Conservation (phyloP, 1,140 invertebrate genomes). For the Drosophila takahashii region DNA sequence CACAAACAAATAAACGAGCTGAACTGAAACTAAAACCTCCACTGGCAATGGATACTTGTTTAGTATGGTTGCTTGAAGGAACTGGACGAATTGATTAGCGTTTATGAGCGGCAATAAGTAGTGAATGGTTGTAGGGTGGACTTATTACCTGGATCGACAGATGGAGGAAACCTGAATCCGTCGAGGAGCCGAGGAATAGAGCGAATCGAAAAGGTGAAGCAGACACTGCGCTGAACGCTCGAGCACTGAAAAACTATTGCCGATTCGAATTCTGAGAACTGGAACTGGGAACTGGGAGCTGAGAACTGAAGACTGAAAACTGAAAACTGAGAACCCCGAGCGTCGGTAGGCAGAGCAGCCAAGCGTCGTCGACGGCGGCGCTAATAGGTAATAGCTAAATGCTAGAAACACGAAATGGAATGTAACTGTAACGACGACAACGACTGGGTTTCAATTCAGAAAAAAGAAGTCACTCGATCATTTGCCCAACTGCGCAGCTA, state of each 20-base stretch:
- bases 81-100: constrained; percentile 1
- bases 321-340: constrained; percentile 23
- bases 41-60: neutral
- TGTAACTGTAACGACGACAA: constrained; percentile 51
- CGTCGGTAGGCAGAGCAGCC: constrained; percentile 22
- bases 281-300: neutral
- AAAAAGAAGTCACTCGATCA: constrained; percentile 22
- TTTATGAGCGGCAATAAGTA: constrained; percentile 16
- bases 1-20: neutral
- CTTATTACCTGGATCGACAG: constrained; percentile 10
- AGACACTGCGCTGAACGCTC: constrained; percentile 60
- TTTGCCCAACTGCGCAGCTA: constrained; percentile 31
- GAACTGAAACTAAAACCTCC: neutral
- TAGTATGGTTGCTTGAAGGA: neutral
- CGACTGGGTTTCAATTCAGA: constrained; percentile 24
- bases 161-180: constrained; percentile 8
- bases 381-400: constrained; percentile 9
- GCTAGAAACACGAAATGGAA: constrained; percentile 26
- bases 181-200: constrained; percentile 14
- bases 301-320: constrained; percentile 17
- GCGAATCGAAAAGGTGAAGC: constrained; percentile 33
- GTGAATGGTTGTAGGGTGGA: neutral
- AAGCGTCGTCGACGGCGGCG: constrained; percentile 17
- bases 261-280: constrained; percentile 22
- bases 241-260: constrained; percentile 64